Evolutionary conservation across 2,888 invertebrate genomes (phyloP).

Genomic region (Spilarctia lutea): DNA sequence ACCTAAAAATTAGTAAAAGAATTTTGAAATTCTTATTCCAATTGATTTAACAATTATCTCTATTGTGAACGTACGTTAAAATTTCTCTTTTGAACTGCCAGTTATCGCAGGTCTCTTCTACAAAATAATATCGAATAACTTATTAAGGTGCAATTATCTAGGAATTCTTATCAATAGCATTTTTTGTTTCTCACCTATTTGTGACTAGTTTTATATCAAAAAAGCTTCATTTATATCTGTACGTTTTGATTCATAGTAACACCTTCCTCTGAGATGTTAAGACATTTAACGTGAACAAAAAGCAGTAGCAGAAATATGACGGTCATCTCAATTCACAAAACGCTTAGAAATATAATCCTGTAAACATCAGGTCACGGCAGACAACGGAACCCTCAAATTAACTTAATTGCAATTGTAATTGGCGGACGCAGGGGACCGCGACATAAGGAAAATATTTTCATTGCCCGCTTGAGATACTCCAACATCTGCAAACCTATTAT

Average conservation of each 20-base stretch:
- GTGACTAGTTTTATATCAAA: background rate
- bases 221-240: background rate
- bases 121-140: background rate
- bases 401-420: constrained; percentile 81
- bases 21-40: background rate
- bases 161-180: background rate
- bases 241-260: background rate
- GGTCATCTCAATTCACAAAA: constrained; percentile 61
- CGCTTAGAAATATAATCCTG: constrained; percentile 71
- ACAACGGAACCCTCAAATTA: constrained; percentile 75
- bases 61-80: background rate
- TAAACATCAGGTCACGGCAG: constrained; percentile 60
- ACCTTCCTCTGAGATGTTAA: background rate
- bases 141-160: background rate
- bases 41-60: background rate
- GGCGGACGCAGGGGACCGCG: constrained; percentile 68
- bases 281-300: constrained; percentile 15
- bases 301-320: constrained; percentile 41
- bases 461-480: constrained; percentile 47
- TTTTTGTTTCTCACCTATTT: background rate
- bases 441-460: constrained; percentile 79
- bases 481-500: constrained; percentile 33
- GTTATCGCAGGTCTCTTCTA: no score
- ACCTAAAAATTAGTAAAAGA: background rate
- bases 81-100: background rate